Conservation (phyloP, 2,888 invertebrate genomes). For the Bugula neritina region DNA sequence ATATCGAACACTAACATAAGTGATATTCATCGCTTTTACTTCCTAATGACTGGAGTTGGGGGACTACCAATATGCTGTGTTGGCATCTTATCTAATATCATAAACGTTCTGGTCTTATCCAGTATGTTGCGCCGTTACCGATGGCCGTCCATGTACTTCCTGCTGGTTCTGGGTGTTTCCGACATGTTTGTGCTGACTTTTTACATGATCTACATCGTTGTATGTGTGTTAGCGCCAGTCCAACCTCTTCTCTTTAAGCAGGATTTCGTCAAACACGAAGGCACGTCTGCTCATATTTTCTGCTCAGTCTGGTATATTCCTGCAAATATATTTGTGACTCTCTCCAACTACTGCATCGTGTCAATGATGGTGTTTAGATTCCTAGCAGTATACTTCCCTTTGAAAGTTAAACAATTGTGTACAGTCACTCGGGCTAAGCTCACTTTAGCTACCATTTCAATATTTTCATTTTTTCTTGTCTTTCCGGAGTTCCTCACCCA, state of each 20-base stretch:
- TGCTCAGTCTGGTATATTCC: slow-evolving; percentile 18
- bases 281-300: background rate
- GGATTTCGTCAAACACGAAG: background rate
- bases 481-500: slow-evolving; percentile 32
- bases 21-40: too few relatives aligned
- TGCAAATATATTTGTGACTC: slow-evolving; percentile 5
- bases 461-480: slow-evolving; percentile 37
- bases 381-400: slow-evolving; percentile 43
- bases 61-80: background rate
- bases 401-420: slow-evolving; percentile 39
- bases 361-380: slow-evolving; percentile 32
- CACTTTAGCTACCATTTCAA: slow-evolving; percentile 36
- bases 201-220: background rate
- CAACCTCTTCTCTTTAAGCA: background rate
- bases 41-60: too few relatives aligned
- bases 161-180: background rate
- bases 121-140: background rate
- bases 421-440: slow-evolving; percentile 35
- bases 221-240: background rate
- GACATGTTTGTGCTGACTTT: background rate
- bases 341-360: slow-evolving; percentile 13
- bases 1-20: too few relatives aligned
- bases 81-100: background rate
- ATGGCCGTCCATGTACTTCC: background rate
- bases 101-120: background rate